Evolutionary conservation across 2,113 vertebrate genomes (phyloP).

Genomic region (Pterocles burchelli): DNA sequence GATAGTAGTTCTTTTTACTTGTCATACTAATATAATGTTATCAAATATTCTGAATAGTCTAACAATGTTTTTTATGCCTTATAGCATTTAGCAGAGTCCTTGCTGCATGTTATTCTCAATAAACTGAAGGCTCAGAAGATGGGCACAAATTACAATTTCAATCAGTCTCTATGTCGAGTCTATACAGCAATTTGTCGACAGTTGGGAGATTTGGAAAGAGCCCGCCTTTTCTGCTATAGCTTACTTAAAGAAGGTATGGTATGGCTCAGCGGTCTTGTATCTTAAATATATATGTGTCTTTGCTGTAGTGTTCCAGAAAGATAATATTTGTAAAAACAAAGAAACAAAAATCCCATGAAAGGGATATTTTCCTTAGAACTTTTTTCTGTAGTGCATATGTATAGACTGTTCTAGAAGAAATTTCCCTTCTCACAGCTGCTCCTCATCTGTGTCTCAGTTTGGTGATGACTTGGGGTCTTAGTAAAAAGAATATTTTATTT

Average conservation of each 20-base stretch:
- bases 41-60: not conserved
- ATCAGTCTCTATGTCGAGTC: conserved; percentile 89
- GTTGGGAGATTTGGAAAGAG: conserved; percentile 83
- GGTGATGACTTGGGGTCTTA: not conserved
- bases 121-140: conserved; percentile 83
- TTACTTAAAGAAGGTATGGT: conserved; percentile 88
- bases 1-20: not conserved
- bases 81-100: conserved; percentile 77
- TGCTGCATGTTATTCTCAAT: conserved; percentile 79
- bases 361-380: not conserved
- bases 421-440: not conserved
- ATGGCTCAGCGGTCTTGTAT: not conserved
- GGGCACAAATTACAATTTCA: conserved; percentile 51
- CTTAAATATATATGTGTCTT: not conserved
- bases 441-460: not conserved
- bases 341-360: not conserved
- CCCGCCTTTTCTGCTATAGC: conserved; percentile 87
- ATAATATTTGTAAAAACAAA: not conserved
- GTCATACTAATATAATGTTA: not conserved
- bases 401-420: not conserved
- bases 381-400: not conserved
- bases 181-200: conserved; percentile 90
- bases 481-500: not conserved
- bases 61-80: not conserved
- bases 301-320: not conserved